Base-by-base conservation (phyloP, 1,140 invertebrate species). In the Camponotus pennsylvanicus region DNA sequence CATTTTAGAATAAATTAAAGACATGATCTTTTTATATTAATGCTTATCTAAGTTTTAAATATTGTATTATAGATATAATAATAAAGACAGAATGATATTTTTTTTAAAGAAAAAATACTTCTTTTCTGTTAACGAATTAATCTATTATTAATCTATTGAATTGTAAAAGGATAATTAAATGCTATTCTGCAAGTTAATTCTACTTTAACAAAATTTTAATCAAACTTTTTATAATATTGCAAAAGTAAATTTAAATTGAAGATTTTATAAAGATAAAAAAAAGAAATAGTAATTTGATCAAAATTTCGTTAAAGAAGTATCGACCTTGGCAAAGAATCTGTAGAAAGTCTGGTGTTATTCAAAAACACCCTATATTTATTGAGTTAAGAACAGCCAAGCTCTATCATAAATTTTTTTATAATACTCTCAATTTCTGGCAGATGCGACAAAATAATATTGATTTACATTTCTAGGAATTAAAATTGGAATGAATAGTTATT, bases 361-460 rank as follows among this genome's bases (percentile, higher is more conserved):
- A 13, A 1, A 18, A 73, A 49, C 15, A 45, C 67, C 52, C 69
- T 34, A 9, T 49, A 75, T 75, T 73, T 83, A 83, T 75, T 61
- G 40, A 83, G 75, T 83, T 83, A 75, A 32, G 32, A 73, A 75
- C 3, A 13, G 15, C n/a, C 13, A 40, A 7, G 66, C 7, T 69
- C 27, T 69, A 21, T 42, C 21, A 21, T 21, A 21, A 11, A 55
- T 5, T 8, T 59, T 34, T 61, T 61, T 73, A 45, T 15, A 18
- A 61, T 21, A 82, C 55, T 59, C 55, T 2, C 13, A n/a, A 45
- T 63, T 83, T 83, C 40, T 83, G 40, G 79, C 55, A 83, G 79
- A 83, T 83, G 69, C 40, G 69, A 83, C 55, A 73, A 37, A 64
- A 83, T 83, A 73, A 83, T 63, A 83, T 75, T 83, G 55, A 83